A percentile compares a stretch with the other conserved stretches of the same genome.
phyloP scores from a whole-genome alignment of 1,140 invertebrate genomes.

The Drosophila quadrilineata region DNA sequence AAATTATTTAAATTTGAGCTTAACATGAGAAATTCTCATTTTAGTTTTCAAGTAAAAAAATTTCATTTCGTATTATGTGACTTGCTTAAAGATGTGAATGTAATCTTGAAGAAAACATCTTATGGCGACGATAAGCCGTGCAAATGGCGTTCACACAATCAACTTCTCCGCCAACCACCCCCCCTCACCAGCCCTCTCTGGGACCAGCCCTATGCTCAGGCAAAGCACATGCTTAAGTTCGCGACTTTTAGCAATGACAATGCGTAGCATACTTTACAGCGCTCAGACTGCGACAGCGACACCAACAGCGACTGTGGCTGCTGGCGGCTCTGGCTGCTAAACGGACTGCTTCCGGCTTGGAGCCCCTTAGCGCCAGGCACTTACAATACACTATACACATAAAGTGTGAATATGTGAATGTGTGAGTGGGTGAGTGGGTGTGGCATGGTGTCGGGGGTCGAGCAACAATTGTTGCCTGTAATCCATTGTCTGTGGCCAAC shows the following conservation, averaged over 20 bases:
- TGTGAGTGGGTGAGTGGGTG: background rate
- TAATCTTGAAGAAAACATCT: slow-evolving; percentile 22
- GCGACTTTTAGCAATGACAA: slow-evolving; percentile 16
- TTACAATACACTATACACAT: slow-evolving; percentile 3
- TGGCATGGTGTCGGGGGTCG: slow-evolving; percentile 3
- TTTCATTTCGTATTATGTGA: background rate
- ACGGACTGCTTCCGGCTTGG: slow-evolving; percentile 29
- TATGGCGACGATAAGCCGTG: slow-evolving; percentile 26
- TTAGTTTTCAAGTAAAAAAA: too few species aligned
- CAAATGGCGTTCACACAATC: slow-evolving; percentile 25
- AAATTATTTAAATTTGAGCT: too few species aligned
- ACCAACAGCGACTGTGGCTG: too few species aligned
- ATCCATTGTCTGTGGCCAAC: slow-evolving; percentile 32
- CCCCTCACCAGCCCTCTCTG: background rate
- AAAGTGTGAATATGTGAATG: too few species aligned
- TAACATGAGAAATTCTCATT: too few species aligned
- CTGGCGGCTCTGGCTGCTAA: slow-evolving; percentile 19
- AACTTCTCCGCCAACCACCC: background rate
- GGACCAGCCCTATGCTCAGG: background rate
- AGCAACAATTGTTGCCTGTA: slow-evolving; percentile 28
- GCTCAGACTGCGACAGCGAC: too few species aligned
- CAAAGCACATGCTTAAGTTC: background rate
- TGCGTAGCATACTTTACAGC: slow-evolving; percentile 42
- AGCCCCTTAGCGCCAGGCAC: slow-evolving; percentile 15
- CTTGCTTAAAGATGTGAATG: background rate